Conservation (phyloP, 2,888 invertebrate genomes). For the Eupithecia pulchellata region DNA sequence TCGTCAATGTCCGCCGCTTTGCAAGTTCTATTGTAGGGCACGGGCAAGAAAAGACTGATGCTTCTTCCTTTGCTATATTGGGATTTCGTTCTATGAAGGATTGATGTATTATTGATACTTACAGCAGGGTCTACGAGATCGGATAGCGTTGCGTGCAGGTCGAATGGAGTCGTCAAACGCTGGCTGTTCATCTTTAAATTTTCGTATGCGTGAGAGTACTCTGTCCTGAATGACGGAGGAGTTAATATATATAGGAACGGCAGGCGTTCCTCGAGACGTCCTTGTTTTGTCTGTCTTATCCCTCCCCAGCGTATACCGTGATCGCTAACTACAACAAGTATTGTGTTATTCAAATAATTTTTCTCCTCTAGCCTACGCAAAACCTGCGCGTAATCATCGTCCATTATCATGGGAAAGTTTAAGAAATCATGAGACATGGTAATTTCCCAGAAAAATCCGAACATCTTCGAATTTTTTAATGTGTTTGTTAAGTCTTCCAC, state of each 20-base stretch:
- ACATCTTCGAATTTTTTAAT: constrained; percentile 87
- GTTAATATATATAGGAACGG: constrained; percentile 91
- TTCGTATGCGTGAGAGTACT: constrained; percentile 85
- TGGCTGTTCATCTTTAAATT: constrained; percentile 88
- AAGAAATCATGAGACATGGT: constrained; percentile 94
- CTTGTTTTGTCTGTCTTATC: constrained; percentile 93
- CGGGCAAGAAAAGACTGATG: constrained; percentile 91
- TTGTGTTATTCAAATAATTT: constrained; percentile 87
- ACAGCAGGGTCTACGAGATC: constrained; percentile 87
- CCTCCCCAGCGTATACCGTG: constrained; percentile 95
- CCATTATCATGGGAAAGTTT: constrained; percentile 91
- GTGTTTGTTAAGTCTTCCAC: constrained; percentile 86
- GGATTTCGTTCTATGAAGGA: constrained; percentile 63
- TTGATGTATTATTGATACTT: constrained; percentile 68
- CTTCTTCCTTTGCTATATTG: constrained; percentile 80
- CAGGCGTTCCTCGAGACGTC: constrained; percentile 93
- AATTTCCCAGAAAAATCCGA: constrained; percentile 94
- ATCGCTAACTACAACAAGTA: constrained; percentile 92
- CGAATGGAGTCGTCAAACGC: constrained; percentile 92
- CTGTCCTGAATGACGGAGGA: constrained; percentile 89
- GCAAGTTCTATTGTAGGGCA: constrained; percentile 91
- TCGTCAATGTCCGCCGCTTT: constrained; percentile 90
- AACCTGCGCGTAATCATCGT: constrained; percentile 86
- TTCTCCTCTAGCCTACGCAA: constrained; percentile 81
- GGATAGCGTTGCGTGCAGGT: constrained; percentile 91